A percentile compares a stretch with the other conserved stretches of the same genome.
Evolutionary conservation across 2,888 invertebrate species (phyloP).

Genomic region (Idaea aversata): DNA sequence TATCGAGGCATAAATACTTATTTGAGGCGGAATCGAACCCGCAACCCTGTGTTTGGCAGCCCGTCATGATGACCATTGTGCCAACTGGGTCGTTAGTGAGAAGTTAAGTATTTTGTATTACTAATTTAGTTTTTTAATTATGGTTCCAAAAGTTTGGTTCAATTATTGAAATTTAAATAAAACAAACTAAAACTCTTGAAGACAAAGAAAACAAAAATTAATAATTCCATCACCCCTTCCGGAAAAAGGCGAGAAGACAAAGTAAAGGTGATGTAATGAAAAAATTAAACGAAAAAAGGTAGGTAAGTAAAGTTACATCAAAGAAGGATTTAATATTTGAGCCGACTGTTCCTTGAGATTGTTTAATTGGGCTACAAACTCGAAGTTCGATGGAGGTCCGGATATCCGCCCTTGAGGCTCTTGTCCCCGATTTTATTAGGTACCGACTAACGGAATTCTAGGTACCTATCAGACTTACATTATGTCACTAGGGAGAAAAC

Average conservation of each 20-base stretch:
- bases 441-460: neutral
- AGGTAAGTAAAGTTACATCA: neutral
- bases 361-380: slow-evolving; percentile 60
- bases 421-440: slow-evolving; percentile 46
- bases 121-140: too few species aligned
- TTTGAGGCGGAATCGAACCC: too few species aligned
- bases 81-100: too few species aligned
- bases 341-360: slow-evolving; percentile 34
- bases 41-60: too few species aligned
- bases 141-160: neutral
- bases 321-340: slow-evolving; percentile 7
- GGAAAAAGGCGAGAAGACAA: slow-evolving; percentile 3
- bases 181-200: neutral
- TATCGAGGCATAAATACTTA: too few species aligned
- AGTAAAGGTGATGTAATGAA: neutral
- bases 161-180: neutral
- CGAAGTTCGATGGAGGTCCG: slow-evolving; percentile 50
- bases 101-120: too few species aligned
- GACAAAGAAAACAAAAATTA: neutral
- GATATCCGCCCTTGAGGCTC: slow-evolving; percentile 41
- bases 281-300: slow-evolving; percentile 2
- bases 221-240: neutral
- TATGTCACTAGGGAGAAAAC: neutral
- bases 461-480: neutral
- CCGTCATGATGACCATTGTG: too few species aligned